Evolutionary conservation across 1,140 invertebrate genomes (phyloP).

Genomic region (Lasioglossum albipes): DNA sequence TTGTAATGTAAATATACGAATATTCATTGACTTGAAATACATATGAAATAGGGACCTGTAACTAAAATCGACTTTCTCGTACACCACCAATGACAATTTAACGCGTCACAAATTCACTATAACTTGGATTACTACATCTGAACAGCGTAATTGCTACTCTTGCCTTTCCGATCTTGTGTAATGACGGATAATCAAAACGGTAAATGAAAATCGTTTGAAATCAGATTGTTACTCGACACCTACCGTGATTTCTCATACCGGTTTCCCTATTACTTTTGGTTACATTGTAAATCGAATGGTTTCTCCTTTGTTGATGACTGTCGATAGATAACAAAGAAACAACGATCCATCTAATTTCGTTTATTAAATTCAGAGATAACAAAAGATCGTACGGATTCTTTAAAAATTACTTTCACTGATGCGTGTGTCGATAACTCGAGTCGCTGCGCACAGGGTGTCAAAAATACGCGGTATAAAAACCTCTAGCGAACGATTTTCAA

Average conservation of each 20-base stretch:
- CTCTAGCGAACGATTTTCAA: neutral
- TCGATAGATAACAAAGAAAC: no score
- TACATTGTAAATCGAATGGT: neutral
- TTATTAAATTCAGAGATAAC: neutral
- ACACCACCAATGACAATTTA: no score
- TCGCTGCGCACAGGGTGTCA: neutral
- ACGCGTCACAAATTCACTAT: no score
- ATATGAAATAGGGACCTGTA: no score
- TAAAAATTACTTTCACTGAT: constrained; percentile 17
- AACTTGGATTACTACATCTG: no score
- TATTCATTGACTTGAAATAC: no score
- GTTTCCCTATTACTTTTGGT: neutral
- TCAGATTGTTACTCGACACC: neutral
- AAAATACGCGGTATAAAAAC: neutral
- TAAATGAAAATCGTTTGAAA: neutral
- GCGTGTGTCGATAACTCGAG: neutral
- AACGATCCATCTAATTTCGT: neutral
- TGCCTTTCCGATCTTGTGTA: neutral
- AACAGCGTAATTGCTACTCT: neutral
- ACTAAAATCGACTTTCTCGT: no score
- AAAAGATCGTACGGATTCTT: neutral
- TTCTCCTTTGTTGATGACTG: neutral
- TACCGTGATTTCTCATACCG: no score
- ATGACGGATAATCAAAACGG: neutral
- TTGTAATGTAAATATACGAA: no score